These are phyloP conservation scores for Acleris emargana DNA, from an alignment of 2,888 invertebrate genomes.

Conservation along the genomic window DNA sequence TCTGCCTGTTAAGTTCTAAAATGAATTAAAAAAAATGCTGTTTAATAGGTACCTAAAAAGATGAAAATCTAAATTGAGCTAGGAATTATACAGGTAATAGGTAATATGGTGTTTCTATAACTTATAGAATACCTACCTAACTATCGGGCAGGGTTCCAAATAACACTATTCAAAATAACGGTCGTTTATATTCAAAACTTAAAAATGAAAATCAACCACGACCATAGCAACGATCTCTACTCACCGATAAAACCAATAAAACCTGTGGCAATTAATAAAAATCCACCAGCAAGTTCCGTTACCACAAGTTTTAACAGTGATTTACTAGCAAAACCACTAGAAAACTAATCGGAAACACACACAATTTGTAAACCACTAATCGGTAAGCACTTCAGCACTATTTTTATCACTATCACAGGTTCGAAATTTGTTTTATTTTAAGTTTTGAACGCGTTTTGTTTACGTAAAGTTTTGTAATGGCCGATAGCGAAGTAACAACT, in stretches of 20 bases:
- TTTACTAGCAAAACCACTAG: conserved; percentile 69
- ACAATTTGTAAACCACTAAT: conserved; percentile 51
- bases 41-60: too few relatives aligned
- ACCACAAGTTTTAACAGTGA: conserved; percentile 68
- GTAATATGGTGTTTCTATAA: background rate
- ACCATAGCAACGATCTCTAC: conserved; percentile 65
- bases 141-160: background rate
- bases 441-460: conserved; percentile 57
- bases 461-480: conserved; percentile 68
- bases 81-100: too few relatives aligned
- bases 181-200: background rate
- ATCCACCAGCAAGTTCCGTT: conserved; percentile 69
- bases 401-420: conserved; percentile 62
- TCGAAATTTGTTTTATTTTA: conserved; percentile 46
- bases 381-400: conserved; percentile 56
- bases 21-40: too few relatives aligned
- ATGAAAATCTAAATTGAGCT: too few relatives aligned
- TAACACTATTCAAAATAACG: conserved; percentile 25
- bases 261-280: conserved; percentile 49
- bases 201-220: conserved; percentile 17
- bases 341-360: conserved; percentile 54
- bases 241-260: conserved; percentile 68
- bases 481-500: conserved; percentile 43
- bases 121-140: too few relatives aligned
- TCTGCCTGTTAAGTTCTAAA: too few relatives aligned